Evolutionary conservation across 2,888 invertebrate species (phyloP), one percentile per base, ranked within the genome.

Genomic region (Syritta pipiens): DNA sequence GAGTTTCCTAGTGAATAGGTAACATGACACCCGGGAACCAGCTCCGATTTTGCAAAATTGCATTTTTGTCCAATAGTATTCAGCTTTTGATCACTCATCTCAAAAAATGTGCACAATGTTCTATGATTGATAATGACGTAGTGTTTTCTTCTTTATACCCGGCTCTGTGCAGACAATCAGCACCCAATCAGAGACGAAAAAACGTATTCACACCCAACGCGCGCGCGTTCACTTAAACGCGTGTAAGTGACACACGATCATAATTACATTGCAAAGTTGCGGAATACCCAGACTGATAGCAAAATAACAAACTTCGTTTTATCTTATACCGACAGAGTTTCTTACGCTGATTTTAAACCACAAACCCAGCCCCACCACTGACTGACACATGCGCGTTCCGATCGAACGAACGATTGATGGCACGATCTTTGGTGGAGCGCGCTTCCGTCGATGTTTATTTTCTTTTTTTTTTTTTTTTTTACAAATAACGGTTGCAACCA

Each of bases 401-500:
- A 57, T 42, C 57, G 49, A 51, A 62, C 44, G 37, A 59, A n/a
- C n/a, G 57, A 65, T 63, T 57, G 53, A 62, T 40, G 63, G 57
- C 53, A 69, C 48, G 28, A 49, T 55, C 44, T 57, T 57, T 69
- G 53, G 42, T 35, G 10, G 42, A 40, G 26, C 22, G 30, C 42
- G 49, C 62, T 62, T 55, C 55, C 42, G 57, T 14, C 40, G 53
- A 48, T 37, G 44, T 62, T 59, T 30, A 44, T 48, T 48, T 57
- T 10, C 46, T 59, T 28, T 22, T 62, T 9, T 17, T 44, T 42
- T 71, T 62, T 76, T 51, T 76, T 71, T 37, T 60, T 71, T 71
- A 59, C 37, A 62, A 71, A 71, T 71, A 76, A 76, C 76, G 63
- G 76, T 76, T 63, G 37, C 63, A 49, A 51, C 62, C 55, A 62